Conservation (phyloP, 2,797 vertebrate genomes). For the Lacerta agilis region DNA sequence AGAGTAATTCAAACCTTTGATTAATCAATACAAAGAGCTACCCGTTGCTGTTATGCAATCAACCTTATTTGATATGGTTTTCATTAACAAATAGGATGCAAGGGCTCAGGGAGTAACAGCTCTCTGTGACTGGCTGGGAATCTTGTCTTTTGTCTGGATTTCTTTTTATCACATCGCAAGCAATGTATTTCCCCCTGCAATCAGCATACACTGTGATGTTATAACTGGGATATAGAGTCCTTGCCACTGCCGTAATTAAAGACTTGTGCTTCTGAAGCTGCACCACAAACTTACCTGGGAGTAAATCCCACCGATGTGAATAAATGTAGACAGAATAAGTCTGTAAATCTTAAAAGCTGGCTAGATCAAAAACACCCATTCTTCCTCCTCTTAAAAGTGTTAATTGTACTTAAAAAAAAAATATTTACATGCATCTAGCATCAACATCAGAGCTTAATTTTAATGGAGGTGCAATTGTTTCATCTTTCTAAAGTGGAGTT, state of each 20-base stretch:
- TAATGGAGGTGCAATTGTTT: slow-evolving; percentile 63
- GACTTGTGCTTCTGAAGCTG: neutral
- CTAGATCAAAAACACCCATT: neutral
- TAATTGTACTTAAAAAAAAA: neutral
- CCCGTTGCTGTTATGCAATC: slow-evolving; percentile 33
- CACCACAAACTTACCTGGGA: neutral
- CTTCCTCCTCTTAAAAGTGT: neutral
- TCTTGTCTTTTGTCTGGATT: neutral
- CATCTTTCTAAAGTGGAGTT: slow-evolving; percentile 61
- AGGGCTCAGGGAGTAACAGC: neutral
- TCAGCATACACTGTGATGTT: neutral
- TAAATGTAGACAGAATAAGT: neutral
- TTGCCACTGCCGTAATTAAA: neutral
- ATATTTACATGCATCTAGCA: slow-evolving; percentile 29
- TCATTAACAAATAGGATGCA: slow-evolving; percentile 29
- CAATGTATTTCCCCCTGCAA: neutral
- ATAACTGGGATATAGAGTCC: slow-evolving; percentile 12
- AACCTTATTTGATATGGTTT: slow-evolving; percentile 19
- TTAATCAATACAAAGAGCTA: slow-evolving; percentile 21
- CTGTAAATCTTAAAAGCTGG: neutral
- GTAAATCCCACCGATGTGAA: neutral
- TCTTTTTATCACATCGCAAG: neutral
- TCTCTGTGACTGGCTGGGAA: slow-evolving; percentile 5
- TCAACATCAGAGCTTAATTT: slow-evolving; percentile 43
- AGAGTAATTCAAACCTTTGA: slow-evolving; percentile 32